Conservation (phyloP, 2,113 vertebrate genomes). For the Choloepus hoffmanni region DNA sequence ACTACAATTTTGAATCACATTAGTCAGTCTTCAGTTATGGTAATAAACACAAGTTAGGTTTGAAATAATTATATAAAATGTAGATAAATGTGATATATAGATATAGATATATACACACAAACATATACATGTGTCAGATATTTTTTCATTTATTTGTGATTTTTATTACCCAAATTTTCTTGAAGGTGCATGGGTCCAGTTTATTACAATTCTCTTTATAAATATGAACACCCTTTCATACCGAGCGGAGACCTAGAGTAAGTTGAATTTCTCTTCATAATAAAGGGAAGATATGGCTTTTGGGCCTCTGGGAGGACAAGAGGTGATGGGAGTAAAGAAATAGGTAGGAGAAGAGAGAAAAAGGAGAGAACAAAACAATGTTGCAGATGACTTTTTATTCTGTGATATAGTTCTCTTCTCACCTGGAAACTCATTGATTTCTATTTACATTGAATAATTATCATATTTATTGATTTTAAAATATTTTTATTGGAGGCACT, state of each 20-base stretch:
- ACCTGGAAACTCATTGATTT: neutral
- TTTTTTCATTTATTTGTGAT: neutral
- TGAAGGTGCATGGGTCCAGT: neutral
- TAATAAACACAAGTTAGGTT: neutral
- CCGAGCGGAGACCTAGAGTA: neutral
- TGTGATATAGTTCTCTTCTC: neutral
- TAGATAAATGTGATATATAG: neutral
- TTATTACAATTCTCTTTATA: neutral
- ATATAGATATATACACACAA: neutral
- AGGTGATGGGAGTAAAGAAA: neutral
- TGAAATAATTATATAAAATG: neutral
- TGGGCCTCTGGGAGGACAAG: neutral
- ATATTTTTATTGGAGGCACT: neutral
- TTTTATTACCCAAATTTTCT: neutral
- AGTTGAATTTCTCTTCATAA: neutral
- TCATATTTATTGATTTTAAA: neutral
- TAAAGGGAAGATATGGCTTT: neutral
- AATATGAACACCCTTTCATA: neutral
- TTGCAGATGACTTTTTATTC: neutral
- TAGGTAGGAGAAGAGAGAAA: neutral
- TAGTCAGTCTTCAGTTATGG: neutral
- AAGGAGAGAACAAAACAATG: neutral
- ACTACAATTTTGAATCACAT: constrained; percentile 22
- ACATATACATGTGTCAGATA: neutral
- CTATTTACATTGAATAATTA: neutral